A percentile compares a stretch with the other conserved stretches of the same genome.
Conservation (phyloP, 1,140 invertebrate genomes). For the Lepidostoma basale region DNA sequence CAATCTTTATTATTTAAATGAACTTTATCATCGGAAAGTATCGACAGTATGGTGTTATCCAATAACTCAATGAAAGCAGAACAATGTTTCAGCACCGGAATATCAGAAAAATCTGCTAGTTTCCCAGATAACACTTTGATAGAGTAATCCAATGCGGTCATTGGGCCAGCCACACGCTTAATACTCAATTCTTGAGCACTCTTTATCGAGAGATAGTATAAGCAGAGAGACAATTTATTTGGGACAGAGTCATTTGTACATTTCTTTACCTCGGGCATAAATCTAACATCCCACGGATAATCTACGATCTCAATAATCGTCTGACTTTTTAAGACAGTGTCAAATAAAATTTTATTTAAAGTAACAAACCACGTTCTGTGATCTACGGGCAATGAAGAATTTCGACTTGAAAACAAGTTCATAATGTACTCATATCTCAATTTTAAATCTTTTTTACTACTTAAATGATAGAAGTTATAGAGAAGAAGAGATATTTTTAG, state of each 20-base stretch:
- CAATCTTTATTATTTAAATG: constrained; percentile 47
- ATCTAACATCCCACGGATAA: constrained; percentile 38
- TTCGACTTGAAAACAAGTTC: neutral
- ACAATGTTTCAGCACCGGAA: constrained; percentile 60
- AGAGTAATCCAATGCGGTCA: constrained; percentile 55
- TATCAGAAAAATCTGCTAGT: constrained; percentile 56
- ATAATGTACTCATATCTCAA: constrained; percentile 42
- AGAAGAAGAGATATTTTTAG: constrained; percentile 38
- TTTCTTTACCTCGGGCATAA: constrained; percentile 32
- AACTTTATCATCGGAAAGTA: constrained; percentile 48
- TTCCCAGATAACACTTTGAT: constrained; percentile 51
- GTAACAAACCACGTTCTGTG: neutral
- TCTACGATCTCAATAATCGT: neutral
- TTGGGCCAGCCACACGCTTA: constrained; percentile 21
- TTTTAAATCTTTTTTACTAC: constrained; percentile 46
- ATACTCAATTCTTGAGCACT: constrained; percentile 19
- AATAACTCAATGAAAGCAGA: constrained; percentile 51
- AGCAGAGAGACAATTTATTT: constrained; percentile 48
- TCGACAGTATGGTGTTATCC: constrained; percentile 50
- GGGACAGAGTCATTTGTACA: constrained; percentile 21
- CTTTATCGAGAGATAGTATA: constrained; percentile 51
- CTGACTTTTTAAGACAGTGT: neutral
- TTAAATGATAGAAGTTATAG: constrained; percentile 49
- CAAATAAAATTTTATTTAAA: constrained; percentile 7
- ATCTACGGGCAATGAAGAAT: neutral